These are phyloP conservation scores for Oryzias javanicus DNA, from an alignment of 2,113 vertebrate genomes.

Conservation along the genomic window DNA sequence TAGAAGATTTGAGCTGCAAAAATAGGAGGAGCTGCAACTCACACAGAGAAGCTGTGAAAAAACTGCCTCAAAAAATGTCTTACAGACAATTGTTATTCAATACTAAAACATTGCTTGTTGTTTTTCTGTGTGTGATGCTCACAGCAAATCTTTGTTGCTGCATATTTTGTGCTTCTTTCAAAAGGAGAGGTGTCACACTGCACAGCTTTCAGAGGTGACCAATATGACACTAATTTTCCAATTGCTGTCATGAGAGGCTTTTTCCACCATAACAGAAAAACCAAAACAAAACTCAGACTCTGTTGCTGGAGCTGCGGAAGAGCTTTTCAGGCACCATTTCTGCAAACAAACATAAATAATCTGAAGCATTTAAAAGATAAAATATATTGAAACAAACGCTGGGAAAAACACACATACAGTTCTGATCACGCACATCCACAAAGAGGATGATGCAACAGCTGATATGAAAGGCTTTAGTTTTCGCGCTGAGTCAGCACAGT, in stretches of 20 bases:
- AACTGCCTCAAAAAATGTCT: too few relatives aligned
- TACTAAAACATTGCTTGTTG: background rate
- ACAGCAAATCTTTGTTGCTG: background rate
- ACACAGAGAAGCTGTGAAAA: too few relatives aligned
- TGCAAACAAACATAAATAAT: too few relatives aligned
- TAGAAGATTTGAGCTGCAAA: too few relatives aligned
- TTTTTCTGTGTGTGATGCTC: background rate
- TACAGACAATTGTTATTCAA: background rate
- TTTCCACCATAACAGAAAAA: background rate
- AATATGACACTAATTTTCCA: background rate
- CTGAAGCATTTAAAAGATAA: too few relatives aligned
- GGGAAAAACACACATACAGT: too few relatives aligned
- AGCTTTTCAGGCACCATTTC: background rate
- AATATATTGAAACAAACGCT: too few relatives aligned
- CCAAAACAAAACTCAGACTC: background rate
- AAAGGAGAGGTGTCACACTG: background rate
- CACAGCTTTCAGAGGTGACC: background rate
- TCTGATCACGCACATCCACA: too few relatives aligned
- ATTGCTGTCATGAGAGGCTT: background rate
- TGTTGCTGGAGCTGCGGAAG: background rate
- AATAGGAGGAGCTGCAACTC: too few relatives aligned
- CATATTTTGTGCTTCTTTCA: background rate
- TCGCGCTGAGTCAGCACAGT: too few relatives aligned
- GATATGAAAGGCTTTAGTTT: too few relatives aligned
- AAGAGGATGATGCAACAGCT: too few relatives aligned